Evolutionary conservation across 2,113 vertebrate genomes (phyloP).

Genomic region (Muntiacus reevesi): DNA sequence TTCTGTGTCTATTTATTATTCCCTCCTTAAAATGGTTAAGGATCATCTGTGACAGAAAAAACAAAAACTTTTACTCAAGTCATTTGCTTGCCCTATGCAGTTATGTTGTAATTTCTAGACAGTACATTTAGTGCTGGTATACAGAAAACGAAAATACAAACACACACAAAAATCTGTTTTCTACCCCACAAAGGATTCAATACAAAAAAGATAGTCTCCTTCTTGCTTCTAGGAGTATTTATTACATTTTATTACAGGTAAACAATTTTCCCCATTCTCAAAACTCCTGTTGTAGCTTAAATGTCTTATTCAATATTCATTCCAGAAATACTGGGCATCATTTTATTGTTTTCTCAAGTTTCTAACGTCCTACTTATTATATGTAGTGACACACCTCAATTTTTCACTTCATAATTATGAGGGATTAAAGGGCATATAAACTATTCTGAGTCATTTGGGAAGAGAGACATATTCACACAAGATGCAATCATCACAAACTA

Average conservation of each 20-base stretch:
- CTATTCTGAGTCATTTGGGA: neutral
- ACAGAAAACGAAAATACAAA: neutral
- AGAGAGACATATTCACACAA: neutral
- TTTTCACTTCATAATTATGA: neutral
- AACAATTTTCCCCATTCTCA: neutral
- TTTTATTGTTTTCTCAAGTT: neutral
- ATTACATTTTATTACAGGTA: slow-evolving; percentile 9
- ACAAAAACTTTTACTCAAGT: neutral
- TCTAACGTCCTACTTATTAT: neutral
- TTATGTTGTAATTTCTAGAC: neutral
- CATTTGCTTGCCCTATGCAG: neutral
- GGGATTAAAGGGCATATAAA: neutral
- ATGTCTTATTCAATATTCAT: neutral
- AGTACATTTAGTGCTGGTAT: neutral
- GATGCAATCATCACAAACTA: neutral
- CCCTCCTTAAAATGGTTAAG: neutral
- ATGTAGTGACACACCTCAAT: neutral
- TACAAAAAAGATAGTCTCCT: neutral
- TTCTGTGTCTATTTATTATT: neutral
- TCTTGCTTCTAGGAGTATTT: slow-evolving; percentile 8
- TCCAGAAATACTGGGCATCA: slow-evolving; percentile 8
- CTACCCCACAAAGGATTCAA: neutral
- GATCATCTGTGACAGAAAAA: neutral
- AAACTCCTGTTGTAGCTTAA: slow-evolving; percentile 12
- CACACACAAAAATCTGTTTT: neutral